phyloP scores from a whole-genome alignment of 2,797 vertebrate species.

The Agapornis canus region DNA sequence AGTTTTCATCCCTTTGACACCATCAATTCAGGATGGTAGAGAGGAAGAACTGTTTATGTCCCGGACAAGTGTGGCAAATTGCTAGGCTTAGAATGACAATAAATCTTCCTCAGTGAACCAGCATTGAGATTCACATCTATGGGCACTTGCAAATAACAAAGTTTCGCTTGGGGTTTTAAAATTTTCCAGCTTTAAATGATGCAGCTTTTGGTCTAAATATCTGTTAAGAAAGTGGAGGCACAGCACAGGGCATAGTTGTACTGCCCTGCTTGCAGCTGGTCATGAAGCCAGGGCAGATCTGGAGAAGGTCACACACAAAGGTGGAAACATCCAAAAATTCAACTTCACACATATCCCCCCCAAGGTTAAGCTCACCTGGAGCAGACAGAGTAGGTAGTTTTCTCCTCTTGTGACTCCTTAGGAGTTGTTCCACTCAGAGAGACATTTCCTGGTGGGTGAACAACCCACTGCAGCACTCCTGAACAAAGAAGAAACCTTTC shows the following conservation, averaged over 20 bases:
- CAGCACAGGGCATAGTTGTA: fast-evolving
- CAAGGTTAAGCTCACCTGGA: background rate
- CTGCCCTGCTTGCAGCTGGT: background rate
- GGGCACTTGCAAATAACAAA: fast-evolving
- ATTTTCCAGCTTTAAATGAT: background rate
- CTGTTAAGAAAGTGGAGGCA: background rate
- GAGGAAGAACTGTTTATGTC: background rate
- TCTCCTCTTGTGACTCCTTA: background rate
- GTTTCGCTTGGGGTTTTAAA: background rate
- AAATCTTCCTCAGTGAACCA: background rate
- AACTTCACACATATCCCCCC: fast-evolving
- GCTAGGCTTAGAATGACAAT: background rate
- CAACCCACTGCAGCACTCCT: background rate
- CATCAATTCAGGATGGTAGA: background rate
- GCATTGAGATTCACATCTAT: fast-evolving
- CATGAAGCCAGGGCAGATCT: fast-evolving
- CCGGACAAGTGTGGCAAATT: background rate
- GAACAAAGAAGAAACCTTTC: background rate
- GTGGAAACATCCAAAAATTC: background rate
- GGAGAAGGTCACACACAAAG: background rate
- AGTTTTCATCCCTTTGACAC: background rate
- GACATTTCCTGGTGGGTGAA: fast-evolving
- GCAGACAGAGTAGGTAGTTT: background rate
- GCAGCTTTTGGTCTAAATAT: background rate
- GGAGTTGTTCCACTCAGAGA: background rate